A percentile compares a stretch with the other conserved stretches of the same genome.
Evolutionary conservation across 1,140 invertebrate genomes (phyloP).

Genomic region (Stegodyphus dumicola): DNA sequence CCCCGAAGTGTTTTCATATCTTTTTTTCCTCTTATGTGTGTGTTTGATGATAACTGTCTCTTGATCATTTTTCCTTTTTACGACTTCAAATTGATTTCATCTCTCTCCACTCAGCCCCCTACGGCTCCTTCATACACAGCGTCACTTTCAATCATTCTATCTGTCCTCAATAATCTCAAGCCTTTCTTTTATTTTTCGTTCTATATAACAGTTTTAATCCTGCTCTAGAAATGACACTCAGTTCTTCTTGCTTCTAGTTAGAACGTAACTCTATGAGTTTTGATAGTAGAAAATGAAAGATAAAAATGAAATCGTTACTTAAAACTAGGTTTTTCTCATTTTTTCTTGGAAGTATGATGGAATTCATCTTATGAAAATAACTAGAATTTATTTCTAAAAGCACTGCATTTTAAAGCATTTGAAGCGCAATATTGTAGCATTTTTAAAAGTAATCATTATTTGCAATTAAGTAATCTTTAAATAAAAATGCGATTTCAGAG

Average conservation of each 20-base stretch:
- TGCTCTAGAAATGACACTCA: neutral
- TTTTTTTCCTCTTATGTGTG: neutral
- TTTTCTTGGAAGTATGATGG: no score
- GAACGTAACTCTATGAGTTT: no score
- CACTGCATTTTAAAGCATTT: no score
- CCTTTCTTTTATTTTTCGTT: neutral
- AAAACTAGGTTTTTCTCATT: no score
- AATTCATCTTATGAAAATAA: no score
- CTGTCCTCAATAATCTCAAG: slow-evolving; percentile 19
- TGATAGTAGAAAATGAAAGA: no score
- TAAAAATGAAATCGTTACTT: no score
- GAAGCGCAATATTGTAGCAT: no score
- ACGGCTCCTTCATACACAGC: slow-evolving; percentile 5
- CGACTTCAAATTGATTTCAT: slow-evolving; percentile 23
- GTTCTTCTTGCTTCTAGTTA: neutral
- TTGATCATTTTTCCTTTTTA: slow-evolving; percentile 29
- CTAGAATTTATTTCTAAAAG: no score
- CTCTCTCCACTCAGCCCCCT: slow-evolving; percentile 3
- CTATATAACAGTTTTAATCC: neutral
- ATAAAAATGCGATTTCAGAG: no score
- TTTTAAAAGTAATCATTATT: no score
- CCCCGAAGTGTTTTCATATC: slow-evolving; percentile 4
- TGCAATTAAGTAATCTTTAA: no score
- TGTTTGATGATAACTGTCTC: neutral
- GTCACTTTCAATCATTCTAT: slow-evolving; percentile 26